phyloP scores from a whole-genome alignment of 2,888 invertebrate genomes.

The Tipula helvola region DNA sequence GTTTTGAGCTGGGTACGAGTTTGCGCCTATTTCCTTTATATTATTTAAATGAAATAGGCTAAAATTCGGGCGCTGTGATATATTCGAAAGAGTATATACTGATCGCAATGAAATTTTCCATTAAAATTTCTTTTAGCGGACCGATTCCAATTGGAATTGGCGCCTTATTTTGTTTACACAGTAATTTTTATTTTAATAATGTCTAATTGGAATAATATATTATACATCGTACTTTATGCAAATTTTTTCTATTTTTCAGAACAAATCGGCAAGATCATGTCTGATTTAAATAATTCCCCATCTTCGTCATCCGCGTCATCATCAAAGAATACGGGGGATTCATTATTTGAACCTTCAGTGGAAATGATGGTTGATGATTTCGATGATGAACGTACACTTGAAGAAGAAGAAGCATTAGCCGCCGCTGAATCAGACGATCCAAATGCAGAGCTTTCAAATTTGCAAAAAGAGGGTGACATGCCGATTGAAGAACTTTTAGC shows the following conservation, averaged over 20 bases:
- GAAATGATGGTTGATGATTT: slow-evolving; percentile 97
- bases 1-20: too few species aligned
- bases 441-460: slow-evolving; percentile 74
- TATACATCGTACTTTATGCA: too few species aligned
- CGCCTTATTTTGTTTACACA: background rate
- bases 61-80: too few species aligned
- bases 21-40: too few species aligned
- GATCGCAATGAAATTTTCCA: too few species aligned
- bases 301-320: slow-evolving; percentile 22
- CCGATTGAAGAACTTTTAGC: slow-evolving; percentile 86
- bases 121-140: too few species aligned
- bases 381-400: slow-evolving; percentile 92
- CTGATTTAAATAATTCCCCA: slow-evolving; percentile 18
- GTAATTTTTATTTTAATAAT: background rate
- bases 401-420: slow-evolving; percentile 92
- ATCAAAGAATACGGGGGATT: slow-evolving; percentile 23
- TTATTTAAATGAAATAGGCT: too few species aligned
- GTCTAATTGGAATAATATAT: too few species aligned
- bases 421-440: slow-evolving; percentile 75
- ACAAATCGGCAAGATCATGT: background rate
- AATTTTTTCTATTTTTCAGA: too few species aligned
- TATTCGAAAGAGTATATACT: too few species aligned
- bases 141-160: background rate
- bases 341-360: slow-evolving; percentile 80
- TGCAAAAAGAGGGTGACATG: slow-evolving; percentile 92